Percentiles rank a stretch among this genome's conserved stretches.
These are phyloP conservation scores for Lepilemur ruficaudatus DNA, from an alignment of 2,797 vertebrate species.

Conservation along the genomic window DNA sequence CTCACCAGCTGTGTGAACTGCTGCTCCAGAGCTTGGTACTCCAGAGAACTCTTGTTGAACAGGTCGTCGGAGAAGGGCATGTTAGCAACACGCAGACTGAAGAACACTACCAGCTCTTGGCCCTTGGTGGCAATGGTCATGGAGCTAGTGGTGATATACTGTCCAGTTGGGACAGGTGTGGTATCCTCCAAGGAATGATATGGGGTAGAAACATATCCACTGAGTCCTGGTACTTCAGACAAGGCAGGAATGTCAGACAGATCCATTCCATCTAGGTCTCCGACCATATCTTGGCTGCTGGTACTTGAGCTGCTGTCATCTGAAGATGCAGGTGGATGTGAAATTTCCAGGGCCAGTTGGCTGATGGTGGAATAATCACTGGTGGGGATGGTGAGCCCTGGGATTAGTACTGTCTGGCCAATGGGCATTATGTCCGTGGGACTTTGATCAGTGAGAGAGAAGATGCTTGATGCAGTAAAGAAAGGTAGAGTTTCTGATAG, in stretches of 20 bases:
- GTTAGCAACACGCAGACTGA: conserved; percentile 94
- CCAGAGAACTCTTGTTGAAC: conserved; percentile 92
- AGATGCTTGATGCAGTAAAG: conserved; percentile 31
- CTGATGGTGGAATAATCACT: conserved; percentile 54
- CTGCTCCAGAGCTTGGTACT: conserved; percentile 91
- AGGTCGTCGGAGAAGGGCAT: conserved; percentile 93
- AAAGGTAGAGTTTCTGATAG: conserved; percentile 58
- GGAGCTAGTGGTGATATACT: conserved; percentile 88
- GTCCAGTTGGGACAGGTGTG: conserved; percentile 81
- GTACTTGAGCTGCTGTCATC: not conserved
- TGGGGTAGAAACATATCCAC: conserved; percentile 63
- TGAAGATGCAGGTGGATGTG: not conserved
- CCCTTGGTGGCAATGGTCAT: conserved; percentile 86
- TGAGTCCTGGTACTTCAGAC: conserved; percentile 80
- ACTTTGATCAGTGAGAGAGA: conserved; percentile 59
- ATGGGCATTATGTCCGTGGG: not conserved
- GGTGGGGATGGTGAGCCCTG: conserved; percentile 37
- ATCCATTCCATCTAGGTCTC: conserved; percentile 73
- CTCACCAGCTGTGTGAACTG: conserved; percentile 92
- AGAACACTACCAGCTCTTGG: conserved; percentile 94
- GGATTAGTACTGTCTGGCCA: not conserved
- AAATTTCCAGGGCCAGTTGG: conserved; percentile 41
- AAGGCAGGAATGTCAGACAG: not conserved
- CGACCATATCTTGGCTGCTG: conserved; percentile 72
- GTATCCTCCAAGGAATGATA: conserved; percentile 66